Evolutionary conservation across 2,888 invertebrate genomes (phyloP).

Genomic region (Monopis laevigella): DNA sequence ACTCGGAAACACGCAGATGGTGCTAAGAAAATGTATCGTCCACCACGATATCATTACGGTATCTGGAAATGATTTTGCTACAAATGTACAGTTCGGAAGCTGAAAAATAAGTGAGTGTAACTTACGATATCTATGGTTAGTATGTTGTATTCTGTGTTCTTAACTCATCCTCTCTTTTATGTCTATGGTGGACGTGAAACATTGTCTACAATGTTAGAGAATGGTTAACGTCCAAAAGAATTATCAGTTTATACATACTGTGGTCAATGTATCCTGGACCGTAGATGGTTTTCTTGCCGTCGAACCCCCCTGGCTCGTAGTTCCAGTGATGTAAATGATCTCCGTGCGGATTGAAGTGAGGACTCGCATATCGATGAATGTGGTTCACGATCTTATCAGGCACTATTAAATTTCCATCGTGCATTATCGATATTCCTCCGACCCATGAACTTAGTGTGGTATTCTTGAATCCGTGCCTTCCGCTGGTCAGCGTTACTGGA

Average conservation of each 20-base stretch:
- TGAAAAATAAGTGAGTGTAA: conserved; percentile 37
- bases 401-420: conserved; percentile 60
- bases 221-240: conserved; percentile 28
- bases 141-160: conserved; percentile 13
- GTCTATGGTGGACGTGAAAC: conserved; percentile 33
- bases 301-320: conserved; percentile 61
- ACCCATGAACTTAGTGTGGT: conserved; percentile 57
- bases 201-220: conserved; percentile 31
- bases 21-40: conserved; percentile 29
- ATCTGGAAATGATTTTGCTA: conserved; percentile 23
- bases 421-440: conserved; percentile 63
- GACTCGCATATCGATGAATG: conserved; percentile 60
- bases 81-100: conserved; percentile 48
- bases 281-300: conserved; percentile 68
- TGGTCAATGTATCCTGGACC: conserved; percentile 62
- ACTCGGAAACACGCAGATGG: conserved; percentile 29
- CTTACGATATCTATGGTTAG: conserved; percentile 67
- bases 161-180: conserved; percentile 22
- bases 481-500: conserved; percentile 66
- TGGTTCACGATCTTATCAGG: conserved; percentile 63
- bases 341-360: conserved; percentile 61
- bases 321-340: conserved; percentile 61
- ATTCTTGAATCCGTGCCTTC: conserved; percentile 52
- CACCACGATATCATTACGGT: conserved; percentile 26
- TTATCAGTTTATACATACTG: conserved; percentile 49